Base-by-base conservation (phyloP, 2,113 vertebrate genomes). In the Toxostoma redivivum region DNA sequence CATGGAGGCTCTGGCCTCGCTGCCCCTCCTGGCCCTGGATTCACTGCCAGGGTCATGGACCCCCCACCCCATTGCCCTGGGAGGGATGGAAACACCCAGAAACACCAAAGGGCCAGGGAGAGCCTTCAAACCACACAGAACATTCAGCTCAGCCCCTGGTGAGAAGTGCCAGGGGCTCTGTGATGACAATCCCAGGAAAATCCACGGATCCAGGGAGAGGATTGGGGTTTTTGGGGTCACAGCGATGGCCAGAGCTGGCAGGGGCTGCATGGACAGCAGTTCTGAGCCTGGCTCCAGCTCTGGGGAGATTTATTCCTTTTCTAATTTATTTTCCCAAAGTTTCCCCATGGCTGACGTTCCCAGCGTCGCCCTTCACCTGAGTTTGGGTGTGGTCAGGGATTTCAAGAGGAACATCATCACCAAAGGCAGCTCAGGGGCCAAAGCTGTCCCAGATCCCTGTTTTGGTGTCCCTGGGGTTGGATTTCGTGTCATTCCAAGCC, bases 41-140 rank as follows among this genome's bases (percentile, higher is more conserved):
- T 56, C 61, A 21, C 35, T 2, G 0, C 37, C 5, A 7, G 3
- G 0, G 15, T 5, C 4, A 1, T 2, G 3, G 18, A 25, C 23
- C 35, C 66, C 27, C 51, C 9, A 4, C 12, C 30, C 33, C 35
- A 0, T 31, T 54, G 44, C 22, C 56, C 38, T 45, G 54, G 44
- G 11, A 69, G n/a, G 0, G 3, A 15, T 10, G 33, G 64, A 13
- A 57, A 18, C 4, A 2, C 24, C 5, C 22, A 57, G 69, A 56
- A 86, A 80, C 7, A 31, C 38, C n/a, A 30, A 77, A 83, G 48
- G 16, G 47, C 35, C 33, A 2, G 22, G 64, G 56, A 62, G 69
- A 10, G 12, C 60, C 60, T 61, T 9, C 67, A 33, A 56, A 38
- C 3, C 37, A 2, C 0, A 0, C 15, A 3, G 83, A 1, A 1